phyloP scores from a whole-genome alignment of 2,797 vertebrate genomes.

The Gallinago nigripennis region DNA sequence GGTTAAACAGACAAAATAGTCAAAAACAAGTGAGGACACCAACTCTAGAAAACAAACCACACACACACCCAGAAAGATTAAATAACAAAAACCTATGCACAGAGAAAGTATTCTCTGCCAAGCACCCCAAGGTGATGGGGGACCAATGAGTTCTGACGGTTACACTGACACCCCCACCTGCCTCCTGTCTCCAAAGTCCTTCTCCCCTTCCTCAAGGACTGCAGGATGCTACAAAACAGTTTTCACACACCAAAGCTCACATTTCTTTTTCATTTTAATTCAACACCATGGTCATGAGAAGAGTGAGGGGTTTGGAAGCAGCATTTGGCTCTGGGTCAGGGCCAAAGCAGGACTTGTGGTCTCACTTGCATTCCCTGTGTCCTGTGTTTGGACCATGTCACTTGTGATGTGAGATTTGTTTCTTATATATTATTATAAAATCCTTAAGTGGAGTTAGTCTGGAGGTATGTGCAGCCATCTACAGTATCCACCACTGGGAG shows the following conservation, averaged over 20 bases:
- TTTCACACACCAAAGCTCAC: background rate
- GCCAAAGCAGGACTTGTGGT: background rate
- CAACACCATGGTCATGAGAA: background rate
- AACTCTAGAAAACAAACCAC: background rate
- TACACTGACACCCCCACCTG: fast-evolving
- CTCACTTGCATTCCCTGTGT: background rate
- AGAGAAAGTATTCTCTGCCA: background rate
- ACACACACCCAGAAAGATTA: fast-evolving
- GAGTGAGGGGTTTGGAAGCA: background rate
- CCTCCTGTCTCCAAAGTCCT: background rate
- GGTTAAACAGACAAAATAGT: background rate
- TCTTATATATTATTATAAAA: background rate
- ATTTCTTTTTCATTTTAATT: background rate
- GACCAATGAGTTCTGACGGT: background rate
- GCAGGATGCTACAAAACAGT: background rate
- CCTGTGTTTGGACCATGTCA: fast-evolving
- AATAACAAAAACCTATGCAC: background rate
- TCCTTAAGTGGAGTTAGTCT: background rate
- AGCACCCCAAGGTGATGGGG: background rate
- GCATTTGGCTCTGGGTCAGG: background rate
- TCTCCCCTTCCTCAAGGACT: background rate
- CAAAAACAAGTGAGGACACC: background rate
- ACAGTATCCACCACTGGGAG: background rate
- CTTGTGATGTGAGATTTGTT: background rate
- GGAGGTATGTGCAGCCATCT: background rate